Percentiles rank a stretch among this genome's conserved stretches.
phyloP scores from a whole-genome alignment of 35 echinoderm and acorn worm genomes.

The Holothuria glaberrima region DNA sequence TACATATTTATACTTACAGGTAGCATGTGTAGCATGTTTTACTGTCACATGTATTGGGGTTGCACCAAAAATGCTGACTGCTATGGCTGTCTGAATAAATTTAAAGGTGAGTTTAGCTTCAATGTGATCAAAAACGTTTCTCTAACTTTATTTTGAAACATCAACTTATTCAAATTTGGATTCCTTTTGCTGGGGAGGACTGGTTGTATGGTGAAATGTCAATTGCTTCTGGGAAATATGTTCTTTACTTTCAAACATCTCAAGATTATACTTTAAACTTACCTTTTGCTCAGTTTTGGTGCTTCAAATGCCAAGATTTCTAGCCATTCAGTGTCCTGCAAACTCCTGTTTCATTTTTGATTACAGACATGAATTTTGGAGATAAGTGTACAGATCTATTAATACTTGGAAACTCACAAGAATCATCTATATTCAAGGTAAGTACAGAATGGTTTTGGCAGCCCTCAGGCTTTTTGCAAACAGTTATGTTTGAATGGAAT shows the following conservation, averaged over 20 bases:
- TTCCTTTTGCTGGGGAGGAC: no score
- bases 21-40: conserved; percentile 64
- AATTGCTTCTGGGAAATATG: no score
- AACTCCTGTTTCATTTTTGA: background rate
- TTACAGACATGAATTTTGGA: conserved; percentile 70
- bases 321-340: background rate
- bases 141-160: background rate
- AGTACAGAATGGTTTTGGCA: background rate
- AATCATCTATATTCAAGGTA: conserved; percentile 89
- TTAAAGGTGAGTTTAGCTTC: conserved; percentile 61
- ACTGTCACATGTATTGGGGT: conserved; percentile 97
- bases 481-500: no score
- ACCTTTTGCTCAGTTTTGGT: no score
- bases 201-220: background rate
- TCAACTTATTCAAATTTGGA: no score
- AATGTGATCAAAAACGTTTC: background rate
- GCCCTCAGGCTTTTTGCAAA: no score
- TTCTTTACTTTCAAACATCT: no score
- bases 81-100: conserved; percentile 82
- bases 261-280: no score
- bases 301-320: background rate
- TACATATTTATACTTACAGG: conserved; percentile 57
- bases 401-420: conserved; percentile 67
- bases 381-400: conserved; percentile 64
- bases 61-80: conserved; percentile 65